Evolutionary conservation across 2,797 vertebrate species (phyloP).

Genomic region (Leptodactylus fallax): DNA sequence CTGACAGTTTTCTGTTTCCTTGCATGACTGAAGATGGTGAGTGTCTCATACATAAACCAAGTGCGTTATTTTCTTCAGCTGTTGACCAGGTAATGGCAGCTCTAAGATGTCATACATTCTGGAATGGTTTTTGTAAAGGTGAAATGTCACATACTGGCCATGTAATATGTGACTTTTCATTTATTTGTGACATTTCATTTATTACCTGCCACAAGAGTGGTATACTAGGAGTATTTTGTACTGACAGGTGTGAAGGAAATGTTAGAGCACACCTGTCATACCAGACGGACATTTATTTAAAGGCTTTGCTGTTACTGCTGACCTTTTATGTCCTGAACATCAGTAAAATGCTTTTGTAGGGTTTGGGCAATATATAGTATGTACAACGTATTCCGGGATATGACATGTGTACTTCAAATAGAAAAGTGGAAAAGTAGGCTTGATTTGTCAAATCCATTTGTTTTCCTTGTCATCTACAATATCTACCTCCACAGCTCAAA

Average conservation of each 20-base stretch:
- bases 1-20: background rate
- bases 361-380: background rate
- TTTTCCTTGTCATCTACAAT: background rate
- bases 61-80: background rate
- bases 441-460: background rate
- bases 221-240: background rate
- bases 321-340: background rate
- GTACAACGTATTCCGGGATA: background rate
- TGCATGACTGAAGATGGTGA: background rate
- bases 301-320: background rate
- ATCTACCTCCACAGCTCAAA: background rate
- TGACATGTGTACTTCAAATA: background rate
- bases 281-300: background rate
- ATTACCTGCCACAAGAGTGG: background rate
- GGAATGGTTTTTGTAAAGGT: background rate
- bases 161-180: background rate
- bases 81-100: background rate
- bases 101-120: background rate
- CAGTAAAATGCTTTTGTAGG: background rate
- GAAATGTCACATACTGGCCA: background rate
- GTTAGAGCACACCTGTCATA: background rate
- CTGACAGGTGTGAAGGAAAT: background rate
- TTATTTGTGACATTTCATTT: slow-evolving; percentile 11
- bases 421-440: background rate
- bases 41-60: background rate